These are phyloP conservation scores for Orthosia cruda DNA, from an alignment of 2,888 invertebrate species.

Conservation along the genomic window DNA sequence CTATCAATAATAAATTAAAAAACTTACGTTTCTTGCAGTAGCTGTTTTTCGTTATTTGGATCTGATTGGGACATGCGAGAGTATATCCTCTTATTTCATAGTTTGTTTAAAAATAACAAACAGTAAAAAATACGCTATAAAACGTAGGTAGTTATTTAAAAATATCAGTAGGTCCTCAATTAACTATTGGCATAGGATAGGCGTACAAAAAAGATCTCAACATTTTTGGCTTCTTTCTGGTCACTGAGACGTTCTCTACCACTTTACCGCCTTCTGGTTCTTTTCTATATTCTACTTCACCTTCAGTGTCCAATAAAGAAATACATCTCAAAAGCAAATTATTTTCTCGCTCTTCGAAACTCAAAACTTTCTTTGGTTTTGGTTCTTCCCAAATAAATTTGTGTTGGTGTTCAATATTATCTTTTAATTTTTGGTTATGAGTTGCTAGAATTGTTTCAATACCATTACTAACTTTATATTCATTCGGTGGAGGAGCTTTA, in stretches of 20 bases:
- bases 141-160: neutral
- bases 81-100: no score
- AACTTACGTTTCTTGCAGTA: no score
- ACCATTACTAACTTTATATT: constrained; percentile 77
- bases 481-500: constrained; percentile 81
- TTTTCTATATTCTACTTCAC: constrained; percentile 46
- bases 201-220: constrained; percentile 47
- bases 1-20: no score
- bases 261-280: neutral
- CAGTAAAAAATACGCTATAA: neutral
- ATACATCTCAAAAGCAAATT: constrained; percentile 78
- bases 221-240: constrained; percentile 44
- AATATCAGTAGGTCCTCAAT: neutral
- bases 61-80: no score
- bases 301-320: constrained; percentile 72
- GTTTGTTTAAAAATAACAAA: neutral
- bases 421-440: constrained; percentile 79
- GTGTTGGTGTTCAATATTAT: constrained; percentile 77
- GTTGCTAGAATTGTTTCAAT: constrained; percentile 82
- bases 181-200: constrained; percentile 8
- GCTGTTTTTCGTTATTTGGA: no score
- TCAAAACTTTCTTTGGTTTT: constrained; percentile 67
- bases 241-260: neutral
- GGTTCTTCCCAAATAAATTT: constrained; percentile 75
- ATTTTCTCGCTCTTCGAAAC: constrained; percentile 74